Evolutionary conservation across 2,797 vertebrate genomes (phyloP).

Genomic region (Cossypha dichroa): DNA sequence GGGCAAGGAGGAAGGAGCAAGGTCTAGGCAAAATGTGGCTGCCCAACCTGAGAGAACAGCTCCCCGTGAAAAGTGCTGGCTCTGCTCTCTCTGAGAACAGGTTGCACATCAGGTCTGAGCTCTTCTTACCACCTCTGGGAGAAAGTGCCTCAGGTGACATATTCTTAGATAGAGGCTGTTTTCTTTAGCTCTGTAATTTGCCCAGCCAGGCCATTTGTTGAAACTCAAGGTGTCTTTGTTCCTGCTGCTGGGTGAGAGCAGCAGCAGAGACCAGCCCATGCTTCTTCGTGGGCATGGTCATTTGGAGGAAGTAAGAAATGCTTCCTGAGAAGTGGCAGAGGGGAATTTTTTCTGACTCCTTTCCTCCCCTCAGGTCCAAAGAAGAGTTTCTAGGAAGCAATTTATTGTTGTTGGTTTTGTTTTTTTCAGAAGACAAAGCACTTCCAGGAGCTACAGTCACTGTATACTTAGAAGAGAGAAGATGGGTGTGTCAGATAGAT

Average conservation of each 20-base stretch:
- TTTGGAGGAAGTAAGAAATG: neutral
- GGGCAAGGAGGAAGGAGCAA: neutral
- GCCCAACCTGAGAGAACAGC: neutral
- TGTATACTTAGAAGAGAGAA: neutral
- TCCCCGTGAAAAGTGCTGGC: fast-evolving
- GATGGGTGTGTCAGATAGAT: neutral
- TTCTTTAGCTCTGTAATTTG: neutral
- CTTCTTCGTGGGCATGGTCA: fast-evolving
- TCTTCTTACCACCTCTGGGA: neutral
- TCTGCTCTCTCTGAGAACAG: neutral
- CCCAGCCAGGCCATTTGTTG: neutral
- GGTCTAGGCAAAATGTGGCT: neutral
- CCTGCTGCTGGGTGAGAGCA: neutral
- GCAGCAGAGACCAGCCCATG: neutral
- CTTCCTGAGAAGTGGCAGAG: neutral
- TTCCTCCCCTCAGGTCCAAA: neutral
- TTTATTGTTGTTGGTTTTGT: neutral
- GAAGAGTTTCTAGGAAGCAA: neutral
- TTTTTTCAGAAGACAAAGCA: neutral
- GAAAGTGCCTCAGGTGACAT: neutral
- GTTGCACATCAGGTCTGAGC: neutral
- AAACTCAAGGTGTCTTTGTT: neutral
- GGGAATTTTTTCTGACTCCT: neutral
- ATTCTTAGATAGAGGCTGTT: neutral
- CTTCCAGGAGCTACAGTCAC: neutral